Conservation (phyloP, 2,888 invertebrate species). For the Ennomos quercinarius region DNA sequence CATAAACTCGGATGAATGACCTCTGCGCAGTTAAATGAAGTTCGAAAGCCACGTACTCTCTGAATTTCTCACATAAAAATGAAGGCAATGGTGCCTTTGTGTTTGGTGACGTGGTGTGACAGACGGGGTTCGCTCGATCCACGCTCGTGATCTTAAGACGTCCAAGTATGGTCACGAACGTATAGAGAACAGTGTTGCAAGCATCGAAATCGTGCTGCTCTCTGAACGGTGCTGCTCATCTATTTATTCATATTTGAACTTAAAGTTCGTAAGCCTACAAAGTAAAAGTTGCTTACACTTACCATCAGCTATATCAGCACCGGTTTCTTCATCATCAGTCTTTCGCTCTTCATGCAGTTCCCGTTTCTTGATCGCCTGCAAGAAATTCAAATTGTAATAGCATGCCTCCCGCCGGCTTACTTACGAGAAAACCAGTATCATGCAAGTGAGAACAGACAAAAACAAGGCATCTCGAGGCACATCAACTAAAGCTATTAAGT, state of each 20-base stretch:
- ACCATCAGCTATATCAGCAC: slow-evolving; percentile 75
- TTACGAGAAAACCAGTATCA: slow-evolving; percentile 38
- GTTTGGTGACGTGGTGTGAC: slow-evolving; percentile 61
- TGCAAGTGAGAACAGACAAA: slow-evolving; percentile 50
- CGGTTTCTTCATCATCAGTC: slow-evolving; percentile 74
- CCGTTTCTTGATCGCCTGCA: slow-evolving; percentile 81
- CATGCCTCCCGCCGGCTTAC: slow-evolving; percentile 18
- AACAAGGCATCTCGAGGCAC: slow-evolving; percentile 48
- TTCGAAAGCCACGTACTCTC: slow-evolving; percentile 60
- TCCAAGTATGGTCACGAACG: slow-evolving; percentile 74
- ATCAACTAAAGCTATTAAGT: slow-evolving; percentile 53
- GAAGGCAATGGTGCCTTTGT: slow-evolving; percentile 59
- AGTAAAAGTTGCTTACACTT: slow-evolving; percentile 51
- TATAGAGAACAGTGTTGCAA: slow-evolving; percentile 71
- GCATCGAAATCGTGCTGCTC: slow-evolving; percentile 59
- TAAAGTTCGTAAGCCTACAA: slow-evolving; percentile 27
- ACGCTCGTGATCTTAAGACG: slow-evolving; percentile 64
- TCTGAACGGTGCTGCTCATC: slow-evolving; percentile 39
- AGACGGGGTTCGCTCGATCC: slow-evolving; percentile 56
- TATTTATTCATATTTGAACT: slow-evolving; percentile 31
- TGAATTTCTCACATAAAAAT: slow-evolving; percentile 65
- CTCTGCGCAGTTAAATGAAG: slow-evolving; percentile 39
- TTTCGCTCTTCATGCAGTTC: slow-evolving; percentile 74
- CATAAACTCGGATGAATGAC: slow-evolving; percentile 33
- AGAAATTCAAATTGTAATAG: slow-evolving; percentile 51